Percentiles rank a stretch among this genome's conserved stretches.
Evolutionary conservation across 2,113 vertebrate species (phyloP).

Genomic region (Microtus ochrogaster): DNA sequence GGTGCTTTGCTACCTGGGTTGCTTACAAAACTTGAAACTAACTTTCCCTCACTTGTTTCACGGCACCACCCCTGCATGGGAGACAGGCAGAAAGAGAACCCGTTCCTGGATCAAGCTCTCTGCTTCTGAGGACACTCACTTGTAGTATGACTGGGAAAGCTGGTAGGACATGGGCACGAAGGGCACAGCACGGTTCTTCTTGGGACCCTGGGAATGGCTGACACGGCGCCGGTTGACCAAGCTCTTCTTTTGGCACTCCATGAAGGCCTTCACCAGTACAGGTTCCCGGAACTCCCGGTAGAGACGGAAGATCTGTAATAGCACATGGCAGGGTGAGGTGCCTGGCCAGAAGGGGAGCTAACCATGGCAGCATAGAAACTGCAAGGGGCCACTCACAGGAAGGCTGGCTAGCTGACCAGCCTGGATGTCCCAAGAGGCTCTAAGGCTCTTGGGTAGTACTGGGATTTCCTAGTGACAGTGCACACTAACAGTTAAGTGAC

Average conservation of each 20-base stretch:
- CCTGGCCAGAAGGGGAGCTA: background rate
- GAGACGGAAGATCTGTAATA: constrained; percentile 91
- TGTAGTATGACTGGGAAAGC: constrained; percentile 96
- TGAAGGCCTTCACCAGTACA: constrained; percentile 91
- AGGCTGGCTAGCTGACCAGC: background rate
- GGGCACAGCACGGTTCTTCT: constrained; percentile 94
- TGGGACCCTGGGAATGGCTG: constrained; percentile 88
- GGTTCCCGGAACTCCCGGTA: constrained; percentile 93
- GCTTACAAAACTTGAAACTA: background rate
- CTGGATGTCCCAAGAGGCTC: background rate
- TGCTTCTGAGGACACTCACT: constrained; percentile 79
- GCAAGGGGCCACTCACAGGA: background rate
- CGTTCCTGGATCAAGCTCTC: background rate
- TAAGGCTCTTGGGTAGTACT: background rate
- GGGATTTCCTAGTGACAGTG: background rate
- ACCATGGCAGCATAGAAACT: no score
- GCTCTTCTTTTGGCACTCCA: constrained; percentile 91
- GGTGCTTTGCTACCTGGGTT: background rate
- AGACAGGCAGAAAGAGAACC: fast-evolving
- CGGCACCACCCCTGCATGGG: fast-evolving
- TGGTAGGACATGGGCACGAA: constrained; percentile 98
- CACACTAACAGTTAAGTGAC: background rate
- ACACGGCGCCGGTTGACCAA: constrained; percentile 95
- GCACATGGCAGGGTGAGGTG: fast-evolving
- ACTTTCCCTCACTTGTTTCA: background rate